Base-by-base conservation (phyloP, 2,797 vertebrate species). In the Rhinella marina region DNA sequence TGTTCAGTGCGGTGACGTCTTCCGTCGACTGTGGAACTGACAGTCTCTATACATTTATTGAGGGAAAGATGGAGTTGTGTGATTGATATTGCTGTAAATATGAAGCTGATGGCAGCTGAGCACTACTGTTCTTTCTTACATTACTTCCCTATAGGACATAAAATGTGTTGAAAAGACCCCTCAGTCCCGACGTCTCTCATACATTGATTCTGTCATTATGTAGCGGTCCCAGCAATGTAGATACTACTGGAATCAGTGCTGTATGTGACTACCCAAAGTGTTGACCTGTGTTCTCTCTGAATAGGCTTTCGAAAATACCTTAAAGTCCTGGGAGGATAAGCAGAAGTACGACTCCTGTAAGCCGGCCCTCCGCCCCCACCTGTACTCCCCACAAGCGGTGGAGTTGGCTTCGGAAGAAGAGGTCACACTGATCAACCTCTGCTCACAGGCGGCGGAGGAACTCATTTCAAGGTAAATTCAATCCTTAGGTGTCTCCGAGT, bases 301-400 rank as follows among this genome's bases (percentile, higher is more conserved):
- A 86, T 91, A 99, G 98, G 98, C 98, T 0, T 99, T 99, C 90
- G 98, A 99, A 93, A 99, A 96, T 93, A 99, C 98, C 0, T 77
- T 99, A 82, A 99, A 99, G 92, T 99, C 98, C 7, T 99, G 98
- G 98, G 98, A 99, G 93, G 98, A 99, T 93, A 99, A 99, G 91
- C 92, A 99, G 93, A 99, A 98, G 92, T 93, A 92, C 68, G 98
- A 99, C 90, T 96, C 98, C 89, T 94, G 96, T 78, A 98, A 98
- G 48, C 92, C 93, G 7, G 91, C 93, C 64, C 90, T 98, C 89
- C 94, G 97, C 56, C 96, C 97, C n/a, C 96, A 98, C 91, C 92
- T 98, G 79, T 99, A 97, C 92, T 94, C 97, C n/a, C 97, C 97
- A 56, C 97, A 98, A 76, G 96, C 97, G 2, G 95, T 97, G 52